A percentile compares a stretch with the other conserved stretches of the same genome.
Evolutionary conservation across 2,113 vertebrate genomes (phyloP).

Genomic region (Pelvicachromis taeniatus): DNA sequence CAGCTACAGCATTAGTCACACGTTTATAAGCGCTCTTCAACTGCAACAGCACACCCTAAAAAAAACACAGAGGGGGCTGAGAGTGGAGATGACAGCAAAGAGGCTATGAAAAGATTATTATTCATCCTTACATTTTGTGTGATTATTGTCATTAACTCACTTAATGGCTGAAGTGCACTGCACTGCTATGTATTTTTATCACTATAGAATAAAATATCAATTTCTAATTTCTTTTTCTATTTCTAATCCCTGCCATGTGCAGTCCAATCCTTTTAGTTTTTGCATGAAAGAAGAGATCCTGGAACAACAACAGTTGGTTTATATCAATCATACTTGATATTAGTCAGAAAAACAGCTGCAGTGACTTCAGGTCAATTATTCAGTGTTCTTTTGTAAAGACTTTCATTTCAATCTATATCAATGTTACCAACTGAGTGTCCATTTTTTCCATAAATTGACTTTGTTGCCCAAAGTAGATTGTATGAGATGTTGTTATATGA

Average conservation of each 20-base stretch:
- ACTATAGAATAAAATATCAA: neutral
- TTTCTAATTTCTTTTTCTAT: neutral
- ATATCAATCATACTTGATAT: neutral
- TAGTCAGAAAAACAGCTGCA: neutral
- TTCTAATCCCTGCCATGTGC: neutral
- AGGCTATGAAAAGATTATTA: neutral
- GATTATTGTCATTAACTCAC: neutral
- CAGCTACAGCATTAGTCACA: conserved; percentile 37
- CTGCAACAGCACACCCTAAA: neutral
- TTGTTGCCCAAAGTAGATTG: neutral
- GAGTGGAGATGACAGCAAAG: neutral
- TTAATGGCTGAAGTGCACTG: neutral
- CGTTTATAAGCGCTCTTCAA: conserved; percentile 20
- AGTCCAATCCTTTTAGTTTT: neutral
- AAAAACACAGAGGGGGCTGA: neutral
- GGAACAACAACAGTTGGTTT: neutral
- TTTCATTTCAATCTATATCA: neutral
- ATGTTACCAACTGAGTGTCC: neutral
- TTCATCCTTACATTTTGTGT: neutral
- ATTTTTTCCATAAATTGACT: neutral
- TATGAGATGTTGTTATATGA: neutral
- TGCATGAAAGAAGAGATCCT: neutral
- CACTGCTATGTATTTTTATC: neutral
- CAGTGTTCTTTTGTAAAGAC: neutral
- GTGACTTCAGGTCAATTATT: neutral